Base-by-base conservation (phyloP, 2,888 invertebrate genomes). In the Pseudococcus viburni region DNA sequence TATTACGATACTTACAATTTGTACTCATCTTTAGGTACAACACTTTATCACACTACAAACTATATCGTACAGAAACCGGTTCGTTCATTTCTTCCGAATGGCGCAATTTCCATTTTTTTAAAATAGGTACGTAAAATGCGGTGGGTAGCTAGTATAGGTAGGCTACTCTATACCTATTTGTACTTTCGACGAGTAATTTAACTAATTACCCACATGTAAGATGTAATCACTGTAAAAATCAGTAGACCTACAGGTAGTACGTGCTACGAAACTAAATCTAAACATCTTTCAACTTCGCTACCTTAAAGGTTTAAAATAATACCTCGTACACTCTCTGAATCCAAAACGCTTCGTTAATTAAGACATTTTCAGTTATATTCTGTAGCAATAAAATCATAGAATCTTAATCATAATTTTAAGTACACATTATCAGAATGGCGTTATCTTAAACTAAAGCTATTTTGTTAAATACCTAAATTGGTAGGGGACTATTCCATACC, bases 311-410 rank as follows among this genome's bases (percentile, higher is more conserved):
- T 33, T 73, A 73, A 73, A 73, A 26, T 12, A 33, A 94, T 96
- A 97, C 97, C 97, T 97, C 97, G 95, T 95, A 95, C 93, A 96
- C 96, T 93, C 96, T 95, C 93, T 95, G 95, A 93, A 96, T 96
- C 97, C 97, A 97, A 94, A 95, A 95, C 92, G 96, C 96, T 94
- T 97, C 96, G 94, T 97, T 97, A 94, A 97, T 94, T 94, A 97
- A 96, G 93, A 96, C 95, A 94, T 96, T 95, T 95, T 97, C 96
- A 94, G 96, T 97, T 95, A 97, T 96, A 94, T 97, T 97, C 97
- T 97, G 96, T 94, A 94, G 94, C 94, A 94, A 95, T 94, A 94
- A 92, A 89, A 89, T 88, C 51, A 87, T 26, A 22, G 68, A 86
- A 84, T 46, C 48, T 51, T 59, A 48, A 83, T 80, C 51, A 3